Base-by-base conservation (phyloP, 2,113 vertebrate species). In the Cynoglossus semilaevis region DNA sequence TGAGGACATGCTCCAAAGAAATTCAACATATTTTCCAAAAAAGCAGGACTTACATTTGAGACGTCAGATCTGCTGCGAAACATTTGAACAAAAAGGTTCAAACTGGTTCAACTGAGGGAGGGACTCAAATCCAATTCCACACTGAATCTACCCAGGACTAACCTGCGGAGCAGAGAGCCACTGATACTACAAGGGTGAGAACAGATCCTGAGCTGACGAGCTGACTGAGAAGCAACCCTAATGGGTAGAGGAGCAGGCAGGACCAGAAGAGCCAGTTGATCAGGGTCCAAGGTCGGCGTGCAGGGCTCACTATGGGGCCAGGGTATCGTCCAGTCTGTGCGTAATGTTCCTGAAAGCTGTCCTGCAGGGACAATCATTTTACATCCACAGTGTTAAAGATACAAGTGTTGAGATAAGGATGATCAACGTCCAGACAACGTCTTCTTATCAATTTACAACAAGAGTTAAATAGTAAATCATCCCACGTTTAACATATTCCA, bases 211-310 rank as follows among this genome's bases (percentile, higher is more conserved):
- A 93, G 80, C 81, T 89, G 73, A 94, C 69, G 77, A 94, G 86
- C 74, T 82, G 92, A 57, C 83, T 60, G 4, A 96, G 70, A 1
- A 98, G 78, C 61, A 90, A 90, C 81, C 91, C 87, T 29, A 98
- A 89, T 1, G 95, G 95, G 77, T 91, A 94, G 15, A 96, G 90
- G 50, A 95, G 83, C 80, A 98, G 56, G 17, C 87, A 83, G 41
- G 91, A 87, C 97, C 96, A 98, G 86, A 95, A 93, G 8, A 98
- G 59, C 94, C 95, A 96, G 89, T 96, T 98, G 62, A 97, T 60
- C 59, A 98, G 86, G 0, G 92, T 51, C 96, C 95, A 95, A 36
- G 88, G 92, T 47, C 92, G 87, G 8, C 90, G 88, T 0, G 92
- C 84, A 1, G 91, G 88, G 8, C 72, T 84, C 42, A 83, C 38